phyloP scores from a whole-genome alignment of 2,888 invertebrate genomes.

The Colletes collaris region DNA sequence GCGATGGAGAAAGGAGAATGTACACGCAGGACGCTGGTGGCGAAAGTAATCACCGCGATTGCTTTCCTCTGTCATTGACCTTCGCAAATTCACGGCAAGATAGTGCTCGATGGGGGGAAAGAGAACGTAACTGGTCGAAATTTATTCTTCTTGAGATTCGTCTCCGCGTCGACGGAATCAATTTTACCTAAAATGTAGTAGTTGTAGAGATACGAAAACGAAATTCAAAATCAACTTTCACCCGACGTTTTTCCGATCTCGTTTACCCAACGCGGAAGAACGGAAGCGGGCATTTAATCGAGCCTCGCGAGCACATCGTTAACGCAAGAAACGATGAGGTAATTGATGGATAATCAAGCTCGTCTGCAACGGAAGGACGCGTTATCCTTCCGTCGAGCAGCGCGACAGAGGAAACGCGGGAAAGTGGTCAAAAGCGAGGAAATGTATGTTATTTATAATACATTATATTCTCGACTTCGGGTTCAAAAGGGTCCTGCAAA shows the following conservation, averaged over 20 bases:
- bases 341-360: conserved; percentile 4
- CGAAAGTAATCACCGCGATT: conserved; percentile 41
- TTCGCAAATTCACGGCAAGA: conserved; percentile 21
- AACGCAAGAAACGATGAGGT: background rate
- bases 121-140: conserved; percentile 15
- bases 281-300: background rate
- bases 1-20: conserved; percentile 27
- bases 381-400: background rate
- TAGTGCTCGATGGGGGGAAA: background rate
- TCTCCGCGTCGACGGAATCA: background rate
- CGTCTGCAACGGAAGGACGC: background rate
- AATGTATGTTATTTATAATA: too few relatives aligned
- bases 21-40: background rate
- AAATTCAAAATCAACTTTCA: conserved; percentile 35
- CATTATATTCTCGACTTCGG: too few relatives aligned
- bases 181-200: too few relatives aligned
- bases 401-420: too few relatives aligned
- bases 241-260: conserved; percentile 1
- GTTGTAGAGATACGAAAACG: background rate
- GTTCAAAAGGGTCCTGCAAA: too few relatives aligned
- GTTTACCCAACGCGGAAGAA: background rate
- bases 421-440: too few relatives aligned
- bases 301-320: background rate
- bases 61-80: conserved; percentile 37
- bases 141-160: background rate